These are phyloP conservation scores for Brachylomia viminalis DNA, from an alignment of 2,888 invertebrate species.

Conservation along the genomic window DNA sequence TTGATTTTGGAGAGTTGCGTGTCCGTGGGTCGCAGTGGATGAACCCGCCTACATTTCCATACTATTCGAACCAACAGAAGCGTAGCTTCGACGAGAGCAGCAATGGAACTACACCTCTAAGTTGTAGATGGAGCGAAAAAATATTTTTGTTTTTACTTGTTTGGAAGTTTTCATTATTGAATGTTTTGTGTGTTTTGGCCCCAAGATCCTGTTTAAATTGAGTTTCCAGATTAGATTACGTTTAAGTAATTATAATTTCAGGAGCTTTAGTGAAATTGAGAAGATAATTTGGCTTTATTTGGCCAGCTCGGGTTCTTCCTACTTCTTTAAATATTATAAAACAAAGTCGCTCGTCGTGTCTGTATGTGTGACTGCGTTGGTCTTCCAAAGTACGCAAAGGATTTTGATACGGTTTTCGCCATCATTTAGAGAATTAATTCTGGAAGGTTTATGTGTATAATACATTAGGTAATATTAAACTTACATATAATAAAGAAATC, in stretches of 20 bases:
- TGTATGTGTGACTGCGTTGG: too few species aligned
- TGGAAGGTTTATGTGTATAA: too few species aligned
- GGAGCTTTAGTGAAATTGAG: background rate
- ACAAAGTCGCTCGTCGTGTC: too few species aligned
- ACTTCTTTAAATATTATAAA: too few species aligned
- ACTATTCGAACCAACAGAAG: background rate
- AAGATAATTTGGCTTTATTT: background rate
- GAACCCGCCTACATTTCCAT: too few species aligned
- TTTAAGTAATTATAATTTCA: background rate
- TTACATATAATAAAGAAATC: too few species aligned
- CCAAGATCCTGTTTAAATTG: background rate
- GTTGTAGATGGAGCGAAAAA: slow-evolving; percentile 40
- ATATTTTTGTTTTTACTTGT: slow-evolving; percentile 53
- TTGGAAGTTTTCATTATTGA: slow-evolving; percentile 31
- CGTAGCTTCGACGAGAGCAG: background rate
- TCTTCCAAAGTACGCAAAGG: too few species aligned
- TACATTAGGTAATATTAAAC: too few species aligned
- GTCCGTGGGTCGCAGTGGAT: background rate
- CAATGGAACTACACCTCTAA: slow-evolving; percentile 18
- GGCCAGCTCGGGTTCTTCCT: too few species aligned
- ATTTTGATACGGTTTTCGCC: too few species aligned
- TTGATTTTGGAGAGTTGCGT: background rate
- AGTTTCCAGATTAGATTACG: background rate
- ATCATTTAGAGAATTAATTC: too few species aligned
- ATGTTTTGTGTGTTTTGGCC: slow-evolving; percentile 16